These are phyloP conservation scores for Piscicola geometra DNA, from an alignment of 2,888 invertebrate species.

Conservation along the genomic window DNA sequence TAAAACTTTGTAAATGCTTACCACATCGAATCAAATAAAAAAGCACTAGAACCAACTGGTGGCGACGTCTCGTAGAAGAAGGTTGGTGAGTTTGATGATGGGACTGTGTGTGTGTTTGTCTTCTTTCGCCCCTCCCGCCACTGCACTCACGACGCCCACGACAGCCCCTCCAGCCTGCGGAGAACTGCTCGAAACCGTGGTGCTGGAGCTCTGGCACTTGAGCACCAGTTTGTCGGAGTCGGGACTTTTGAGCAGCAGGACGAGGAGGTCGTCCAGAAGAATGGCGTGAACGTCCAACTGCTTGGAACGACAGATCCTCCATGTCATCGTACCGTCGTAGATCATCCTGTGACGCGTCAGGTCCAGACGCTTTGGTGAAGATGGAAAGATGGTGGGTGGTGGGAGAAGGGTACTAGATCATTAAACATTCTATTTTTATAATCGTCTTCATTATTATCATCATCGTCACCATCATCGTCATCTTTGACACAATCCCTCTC, in stretches of 20 bases:
- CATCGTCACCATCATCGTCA: neutral
- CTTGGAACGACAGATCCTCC: constrained; percentile 63
- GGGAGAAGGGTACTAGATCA: too few relatives aligned
- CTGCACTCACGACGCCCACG: neutral
- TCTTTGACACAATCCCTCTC: constrained; percentile 31
- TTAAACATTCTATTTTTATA: too few relatives aligned
- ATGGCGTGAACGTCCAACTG: constrained; percentile 73
- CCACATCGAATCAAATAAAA: too few relatives aligned
- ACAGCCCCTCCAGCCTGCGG: constrained; percentile 2
- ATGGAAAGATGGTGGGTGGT: neutral
- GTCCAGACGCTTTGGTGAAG: constrained; percentile 58
- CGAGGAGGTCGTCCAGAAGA: constrained; percentile 75
- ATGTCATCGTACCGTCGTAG: constrained; percentile 75
- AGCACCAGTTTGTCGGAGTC: constrained; percentile 65
- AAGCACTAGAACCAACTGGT: constrained; percentile 61
- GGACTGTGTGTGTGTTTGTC: constrained; percentile 65
- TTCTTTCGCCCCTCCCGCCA: constrained; percentile 46
- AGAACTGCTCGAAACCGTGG: neutral
- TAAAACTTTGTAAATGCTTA: too few relatives aligned
- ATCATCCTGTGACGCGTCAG: constrained; percentile 73
- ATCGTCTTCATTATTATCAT: neutral
- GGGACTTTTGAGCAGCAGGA: constrained; percentile 67
- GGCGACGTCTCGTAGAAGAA: constrained; percentile 76
- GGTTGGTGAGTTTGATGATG: constrained; percentile 73
- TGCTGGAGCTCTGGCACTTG: constrained; percentile 59